Conservation (phyloP, 2,888 invertebrate genomes). For the Thymelicus acteon region DNA sequence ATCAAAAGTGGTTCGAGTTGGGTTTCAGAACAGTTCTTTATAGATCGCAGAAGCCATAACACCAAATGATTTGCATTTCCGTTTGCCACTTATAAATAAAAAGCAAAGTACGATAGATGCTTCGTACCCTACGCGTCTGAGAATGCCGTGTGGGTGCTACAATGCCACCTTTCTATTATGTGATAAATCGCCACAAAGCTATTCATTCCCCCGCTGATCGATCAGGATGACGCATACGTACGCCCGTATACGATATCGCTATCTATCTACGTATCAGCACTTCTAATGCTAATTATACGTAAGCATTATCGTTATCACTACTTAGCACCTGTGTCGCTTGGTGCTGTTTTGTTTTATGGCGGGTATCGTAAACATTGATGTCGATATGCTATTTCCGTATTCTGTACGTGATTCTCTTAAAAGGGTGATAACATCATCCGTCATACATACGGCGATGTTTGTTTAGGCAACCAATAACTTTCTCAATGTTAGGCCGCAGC, state of each 20-base stretch:
- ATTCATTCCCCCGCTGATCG: slow-evolving; percentile 54
- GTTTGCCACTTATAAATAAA: background rate
- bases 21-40: no score
- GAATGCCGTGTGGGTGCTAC: slow-evolving; percentile 53
- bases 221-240: slow-evolving; percentile 62
- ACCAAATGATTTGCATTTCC: background rate
- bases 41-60: background rate
- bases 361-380: background rate
- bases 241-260: slow-evolving; percentile 46
- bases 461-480: no score
- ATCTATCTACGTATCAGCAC: slow-evolving; percentile 50
- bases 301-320: slow-evolving; percentile 27
- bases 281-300: slow-evolving; percentile 54
- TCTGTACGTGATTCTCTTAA: background rate
- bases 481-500: no score
- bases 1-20: no score
- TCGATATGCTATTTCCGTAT: background rate
- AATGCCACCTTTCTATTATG: slow-evolving; percentile 60
- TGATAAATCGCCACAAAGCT: slow-evolving; percentile 40
- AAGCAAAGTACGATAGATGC: no score
- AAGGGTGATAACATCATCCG: no score
- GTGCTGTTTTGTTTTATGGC: slow-evolving; percentile 5
- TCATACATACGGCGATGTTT: no score
- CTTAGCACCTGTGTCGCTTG: slow-evolving; percentile 23
- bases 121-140: slow-evolving; percentile 52